Conservation (phyloP, 2,113 vertebrate genomes). For the Eleginops maclovinus region DNA sequence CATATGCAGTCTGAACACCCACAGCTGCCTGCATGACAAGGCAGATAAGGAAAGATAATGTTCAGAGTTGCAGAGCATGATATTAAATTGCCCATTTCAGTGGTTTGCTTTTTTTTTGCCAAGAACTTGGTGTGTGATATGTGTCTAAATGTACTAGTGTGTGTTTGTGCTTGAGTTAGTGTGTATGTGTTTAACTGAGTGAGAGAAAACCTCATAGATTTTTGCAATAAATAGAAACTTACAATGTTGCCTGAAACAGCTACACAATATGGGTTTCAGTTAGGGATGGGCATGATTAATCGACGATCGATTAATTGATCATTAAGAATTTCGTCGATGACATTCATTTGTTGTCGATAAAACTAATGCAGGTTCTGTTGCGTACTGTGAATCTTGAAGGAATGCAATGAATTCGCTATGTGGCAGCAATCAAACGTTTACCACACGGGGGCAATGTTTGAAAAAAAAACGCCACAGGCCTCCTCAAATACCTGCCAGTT, state of each 20-base stretch:
- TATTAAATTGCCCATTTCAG: slow-evolving; percentile 75
- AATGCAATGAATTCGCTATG: no score
- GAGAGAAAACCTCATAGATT: not conserved
- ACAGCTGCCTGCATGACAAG: slow-evolving; percentile 52
- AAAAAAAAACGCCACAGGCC: no score
- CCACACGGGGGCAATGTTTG: no score
- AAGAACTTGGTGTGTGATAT: not conserved
- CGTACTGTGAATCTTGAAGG: no score
- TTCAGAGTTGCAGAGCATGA: slow-evolving; percentile 67
- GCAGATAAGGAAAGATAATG: slow-evolving; percentile 61
- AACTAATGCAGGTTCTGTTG: no score
- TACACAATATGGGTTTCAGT: not conserved
- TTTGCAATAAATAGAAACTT: not conserved
- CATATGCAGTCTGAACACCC: slow-evolving; percentile 48
- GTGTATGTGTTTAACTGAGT: not conserved
- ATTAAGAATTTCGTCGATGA: no score
- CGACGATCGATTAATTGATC: no score
- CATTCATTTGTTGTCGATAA: no score
- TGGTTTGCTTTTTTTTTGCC: slow-evolving; percentile 29
- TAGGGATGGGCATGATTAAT: no score
- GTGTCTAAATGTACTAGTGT: not conserved
- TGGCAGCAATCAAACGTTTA: no score
- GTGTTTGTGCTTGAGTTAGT: slow-evolving; percentile 1
- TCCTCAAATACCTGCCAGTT: no score
- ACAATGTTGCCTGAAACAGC: not conserved